phyloP scores from a whole-genome alignment of 2,113 vertebrate species.

The Gymnarchus niloticus region DNA sequence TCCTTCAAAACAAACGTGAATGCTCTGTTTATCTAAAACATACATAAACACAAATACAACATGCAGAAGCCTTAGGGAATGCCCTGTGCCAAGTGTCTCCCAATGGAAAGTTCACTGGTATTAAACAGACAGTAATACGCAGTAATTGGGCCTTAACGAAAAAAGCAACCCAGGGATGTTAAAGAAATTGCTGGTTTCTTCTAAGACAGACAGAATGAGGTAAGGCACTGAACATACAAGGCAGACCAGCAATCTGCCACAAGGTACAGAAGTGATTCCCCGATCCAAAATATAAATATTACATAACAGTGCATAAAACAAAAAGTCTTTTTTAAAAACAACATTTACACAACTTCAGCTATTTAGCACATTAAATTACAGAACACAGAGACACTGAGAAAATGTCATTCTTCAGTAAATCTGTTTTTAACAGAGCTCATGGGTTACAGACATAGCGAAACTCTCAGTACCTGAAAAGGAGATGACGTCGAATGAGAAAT shows the following conservation, averaged over 20 bases:
- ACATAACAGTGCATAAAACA: background rate
- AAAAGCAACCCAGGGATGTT: background rate
- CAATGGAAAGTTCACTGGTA: constrained; percentile 11
- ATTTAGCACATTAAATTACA: background rate
- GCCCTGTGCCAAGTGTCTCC: background rate
- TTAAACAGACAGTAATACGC: background rate
- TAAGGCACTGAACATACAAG: background rate
- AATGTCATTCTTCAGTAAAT: background rate
- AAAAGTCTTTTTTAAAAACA: background rate
- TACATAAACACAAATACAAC: background rate
- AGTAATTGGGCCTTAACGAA: background rate
- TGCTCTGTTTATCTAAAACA: background rate
- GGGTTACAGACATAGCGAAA: background rate
- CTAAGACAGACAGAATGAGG: background rate
- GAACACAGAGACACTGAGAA: background rate
- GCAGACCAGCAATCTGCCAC: background rate
- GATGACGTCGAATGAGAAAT: background rate
- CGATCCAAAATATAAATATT: background rate
- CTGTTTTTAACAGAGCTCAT: background rate
- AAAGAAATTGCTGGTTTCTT: background rate
- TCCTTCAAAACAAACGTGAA: background rate
- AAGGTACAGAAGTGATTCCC: background rate
- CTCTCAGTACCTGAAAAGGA: background rate
- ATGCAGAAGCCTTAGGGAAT: background rate
- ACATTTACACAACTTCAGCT: background rate